Evolutionary conservation across 2,888 invertebrate genomes (phyloP).

Genomic region (Drosophila yooni): DNA sequence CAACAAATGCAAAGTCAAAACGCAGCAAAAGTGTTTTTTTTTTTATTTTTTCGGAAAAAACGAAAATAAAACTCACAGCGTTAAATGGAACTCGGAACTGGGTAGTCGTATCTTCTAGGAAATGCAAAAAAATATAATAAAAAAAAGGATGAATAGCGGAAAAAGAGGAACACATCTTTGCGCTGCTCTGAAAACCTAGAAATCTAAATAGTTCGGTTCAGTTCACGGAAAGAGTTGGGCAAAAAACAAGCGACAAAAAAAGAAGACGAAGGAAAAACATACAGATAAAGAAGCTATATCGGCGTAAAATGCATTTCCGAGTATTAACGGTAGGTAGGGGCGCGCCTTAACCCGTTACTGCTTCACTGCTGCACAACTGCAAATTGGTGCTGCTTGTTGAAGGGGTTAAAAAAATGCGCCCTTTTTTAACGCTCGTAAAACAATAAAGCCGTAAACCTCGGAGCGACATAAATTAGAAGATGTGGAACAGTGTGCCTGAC

Average conservation of each 20-base stretch:
- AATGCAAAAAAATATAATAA: slow-evolving; percentile 37
- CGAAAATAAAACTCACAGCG: slow-evolving; percentile 20
- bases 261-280: slow-evolving; percentile 23
- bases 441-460: slow-evolving; percentile 75
- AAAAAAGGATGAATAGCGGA: slow-evolving; percentile 18
- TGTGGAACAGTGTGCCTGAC: slow-evolving; percentile 58
- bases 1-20: slow-evolving; percentile 75
- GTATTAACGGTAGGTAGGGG: slow-evolving; percentile 55
- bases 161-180: slow-evolving; percentile 8
- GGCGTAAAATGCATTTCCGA: slow-evolving; percentile 67
- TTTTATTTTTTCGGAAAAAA: slow-evolving; percentile 1
- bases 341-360: slow-evolving; percentile 62
- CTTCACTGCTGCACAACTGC: slow-evolving; percentile 64
- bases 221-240: slow-evolving; percentile 52
- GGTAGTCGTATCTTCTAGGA: slow-evolving; percentile 47
- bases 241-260: slow-evolving; percentile 19
- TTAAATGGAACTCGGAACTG: slow-evolving; percentile 53
- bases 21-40: slow-evolving; percentile 50
- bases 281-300: slow-evolving; percentile 34
- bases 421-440: slow-evolving; percentile 69
- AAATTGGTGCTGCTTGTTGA: slow-evolving; percentile 61
- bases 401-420: slow-evolving; percentile 67
- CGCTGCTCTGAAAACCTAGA: slow-evolving; percentile 76
- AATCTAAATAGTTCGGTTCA: slow-evolving; percentile 71
- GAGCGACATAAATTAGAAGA: slow-evolving; percentile 72